phyloP scores from a whole-genome alignment of 2,797 vertebrate genomes.

The Avahi laniger region DNA sequence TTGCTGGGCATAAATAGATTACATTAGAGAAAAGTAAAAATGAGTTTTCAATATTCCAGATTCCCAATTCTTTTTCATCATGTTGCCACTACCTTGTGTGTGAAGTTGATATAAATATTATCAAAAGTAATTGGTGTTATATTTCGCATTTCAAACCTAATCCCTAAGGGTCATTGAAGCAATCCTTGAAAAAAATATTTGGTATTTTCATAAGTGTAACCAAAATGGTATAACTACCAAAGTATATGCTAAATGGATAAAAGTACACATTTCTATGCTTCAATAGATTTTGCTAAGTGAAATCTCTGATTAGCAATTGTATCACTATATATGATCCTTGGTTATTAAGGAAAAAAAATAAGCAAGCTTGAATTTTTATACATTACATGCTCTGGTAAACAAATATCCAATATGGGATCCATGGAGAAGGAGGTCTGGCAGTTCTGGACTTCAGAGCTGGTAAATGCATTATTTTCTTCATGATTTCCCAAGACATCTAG shows the following conservation, averaged over 20 bases:
- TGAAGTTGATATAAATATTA: not conserved
- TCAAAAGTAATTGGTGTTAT: not conserved
- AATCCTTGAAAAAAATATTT: not conserved
- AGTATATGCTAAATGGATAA: not conserved
- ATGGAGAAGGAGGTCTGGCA: fast-evolving
- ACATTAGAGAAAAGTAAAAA: not conserved
- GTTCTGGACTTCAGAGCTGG: not conserved
- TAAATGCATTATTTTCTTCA: not conserved
- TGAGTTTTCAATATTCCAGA: not conserved
- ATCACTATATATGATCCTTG: not conserved
- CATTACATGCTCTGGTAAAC: not conserved
- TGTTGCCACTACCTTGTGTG: not conserved
- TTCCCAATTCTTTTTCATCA: not conserved
- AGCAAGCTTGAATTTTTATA: not conserved
- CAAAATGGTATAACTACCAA: not conserved
- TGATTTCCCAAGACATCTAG: not conserved
- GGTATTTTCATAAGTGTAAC: not conserved
- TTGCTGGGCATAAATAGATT: not conserved
- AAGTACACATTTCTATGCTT: not conserved
- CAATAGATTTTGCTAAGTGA: not conserved
- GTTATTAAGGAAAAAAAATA: not conserved
- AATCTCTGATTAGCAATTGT: not conserved
- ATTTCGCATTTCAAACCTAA: not conserved
- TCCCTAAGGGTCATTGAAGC: not conserved
- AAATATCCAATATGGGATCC: not conserved